Percentiles rank a stretch among this genome's conserved stretches.
Conservation (phyloP, 1,140 invertebrate species). For the Cotesia glomerata region DNA sequence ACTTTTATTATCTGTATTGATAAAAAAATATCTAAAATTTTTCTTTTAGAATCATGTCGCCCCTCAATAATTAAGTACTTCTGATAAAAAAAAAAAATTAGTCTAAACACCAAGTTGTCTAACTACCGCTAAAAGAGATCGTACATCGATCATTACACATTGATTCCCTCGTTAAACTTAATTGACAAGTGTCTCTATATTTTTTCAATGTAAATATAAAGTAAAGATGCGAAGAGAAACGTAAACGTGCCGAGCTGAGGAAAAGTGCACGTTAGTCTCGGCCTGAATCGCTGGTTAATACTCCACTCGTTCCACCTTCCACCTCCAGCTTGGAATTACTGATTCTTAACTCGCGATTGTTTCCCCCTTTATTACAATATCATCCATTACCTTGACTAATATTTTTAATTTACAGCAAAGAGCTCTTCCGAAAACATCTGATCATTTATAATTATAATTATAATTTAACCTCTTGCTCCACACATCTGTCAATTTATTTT, state of each 20-base stretch:
- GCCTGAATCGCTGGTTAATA: slow-evolving; percentile 62
- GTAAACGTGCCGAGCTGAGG: slow-evolving; percentile 43
- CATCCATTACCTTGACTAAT: not conserved
- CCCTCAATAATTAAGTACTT: no score
- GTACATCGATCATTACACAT: slow-evolving; percentile 6
- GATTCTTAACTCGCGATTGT: not conserved
- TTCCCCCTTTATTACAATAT: not conserved
- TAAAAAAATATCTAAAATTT: no score
- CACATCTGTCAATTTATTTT: no score
- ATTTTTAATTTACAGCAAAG: no score
- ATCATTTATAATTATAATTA: no score
- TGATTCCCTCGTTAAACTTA: slow-evolving; percentile 5
- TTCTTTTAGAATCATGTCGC: no score
- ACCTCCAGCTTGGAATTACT: not conserved
- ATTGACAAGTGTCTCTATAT: slow-evolving; percentile 10
- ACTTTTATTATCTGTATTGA: no score
- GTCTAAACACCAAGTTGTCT: no score
- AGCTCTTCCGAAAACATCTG: no score
- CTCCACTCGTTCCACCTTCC: slow-evolving; percentile 22
- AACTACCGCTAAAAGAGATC: not conserved
- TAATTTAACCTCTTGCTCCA: no score
- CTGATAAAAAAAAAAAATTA: no score
- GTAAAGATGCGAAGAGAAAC: slow-evolving; percentile 49
- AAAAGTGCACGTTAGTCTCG: slow-evolving; percentile 63
- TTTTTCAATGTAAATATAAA: not conserved